Base-by-base conservation (phyloP, 2,888 invertebrate genomes). In the Operophtera brumata region DNA sequence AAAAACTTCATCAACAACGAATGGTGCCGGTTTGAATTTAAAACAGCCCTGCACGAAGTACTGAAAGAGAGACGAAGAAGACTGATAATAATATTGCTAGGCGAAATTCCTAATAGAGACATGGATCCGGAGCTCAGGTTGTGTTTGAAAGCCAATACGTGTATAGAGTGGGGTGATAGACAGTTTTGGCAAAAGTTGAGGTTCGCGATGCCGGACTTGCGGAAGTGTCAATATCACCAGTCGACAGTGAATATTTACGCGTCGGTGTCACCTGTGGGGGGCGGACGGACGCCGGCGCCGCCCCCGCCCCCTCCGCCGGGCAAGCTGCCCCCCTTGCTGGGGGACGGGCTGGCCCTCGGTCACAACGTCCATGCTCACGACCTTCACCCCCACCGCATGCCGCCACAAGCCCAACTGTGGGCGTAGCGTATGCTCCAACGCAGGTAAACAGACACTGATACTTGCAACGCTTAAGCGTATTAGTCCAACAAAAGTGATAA, bases 121-220 rank as follows among this genome's bases (percentile, higher is more conserved):
- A 93, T 98, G 61, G 98, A 98, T 86, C 94, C 96, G 65, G 98
- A 98, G 84, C 92, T 98, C 78, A 92, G 96, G 69, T 93, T 96
- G 78, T 97, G 97, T 85, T 92, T 98, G 75, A 95, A 97, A 75
- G 95, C 96, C 59, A 96, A 96, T 89, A 96, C 96, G 70, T 95
- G 96, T 82, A 94, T 99, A 77, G 96, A 96, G 82, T 97, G 96
- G 95, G 96, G 96, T 62, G 98, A 99, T 86, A 95, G 96, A 80
- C 94, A 96, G 78, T 99, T 99, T 91, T 99, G 99, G 99, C 97
- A 97, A 79, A 98, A 98, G 87, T 91, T 99, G 62, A 94, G 96
- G 77, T 96, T 96, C 77, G 96, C 97, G 50, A 94, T 98, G 93
- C 97, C 97, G 56, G 96, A 96, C 84, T 92, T 93, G 67, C 90